Percentiles rank a stretch among this genome's conserved stretches.
phyloP scores from a whole-genome alignment of 2,797 vertebrate genomes.

The Lacerta agilis region DNA sequence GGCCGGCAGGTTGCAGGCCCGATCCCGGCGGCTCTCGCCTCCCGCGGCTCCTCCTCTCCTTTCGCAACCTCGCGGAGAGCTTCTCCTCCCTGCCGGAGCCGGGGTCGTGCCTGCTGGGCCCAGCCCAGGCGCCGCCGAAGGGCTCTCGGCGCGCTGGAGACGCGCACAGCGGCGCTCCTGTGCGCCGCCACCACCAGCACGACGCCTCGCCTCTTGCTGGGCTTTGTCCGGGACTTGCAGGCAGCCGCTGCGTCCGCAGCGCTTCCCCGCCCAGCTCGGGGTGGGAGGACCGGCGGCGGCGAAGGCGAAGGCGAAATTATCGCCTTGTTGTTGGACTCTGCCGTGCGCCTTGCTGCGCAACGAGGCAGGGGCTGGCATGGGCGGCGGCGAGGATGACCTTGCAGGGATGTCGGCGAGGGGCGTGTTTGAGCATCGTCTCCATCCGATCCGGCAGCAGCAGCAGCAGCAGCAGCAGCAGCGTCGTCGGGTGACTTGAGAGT shows the following conservation, averaged over 20 bases:
- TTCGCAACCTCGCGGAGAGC: too few relatives aligned
- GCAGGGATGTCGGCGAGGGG: background rate
- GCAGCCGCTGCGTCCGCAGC: too few relatives aligned
- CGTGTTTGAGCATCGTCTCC: background rate
- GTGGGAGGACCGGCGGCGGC: background rate
- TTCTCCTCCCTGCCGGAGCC: background rate
- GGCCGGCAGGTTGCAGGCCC: background rate
- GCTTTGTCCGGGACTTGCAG: background rate
- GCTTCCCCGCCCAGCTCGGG: background rate
- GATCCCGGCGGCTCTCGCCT: background rate
- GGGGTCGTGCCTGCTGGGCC: background rate
- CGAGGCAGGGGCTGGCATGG: background rate
- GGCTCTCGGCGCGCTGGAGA: background rate
- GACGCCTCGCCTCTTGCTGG: background rate
- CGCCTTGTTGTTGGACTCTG: background rate
- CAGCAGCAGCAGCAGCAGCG: fast-evolving
- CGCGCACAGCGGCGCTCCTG: background rate
- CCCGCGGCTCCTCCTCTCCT: too few relatives aligned
- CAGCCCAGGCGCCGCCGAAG: background rate
- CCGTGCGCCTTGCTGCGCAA: background rate
- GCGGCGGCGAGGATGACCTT: background rate
- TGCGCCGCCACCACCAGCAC: too few relatives aligned
- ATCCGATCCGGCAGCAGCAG: background rate
- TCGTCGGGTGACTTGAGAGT: too few relatives aligned
- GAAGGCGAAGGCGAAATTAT: background rate